Evolutionary conservation across 2,113 vertebrate genomes (phyloP).

Genomic region (Larimichthys polyactis): DNA sequence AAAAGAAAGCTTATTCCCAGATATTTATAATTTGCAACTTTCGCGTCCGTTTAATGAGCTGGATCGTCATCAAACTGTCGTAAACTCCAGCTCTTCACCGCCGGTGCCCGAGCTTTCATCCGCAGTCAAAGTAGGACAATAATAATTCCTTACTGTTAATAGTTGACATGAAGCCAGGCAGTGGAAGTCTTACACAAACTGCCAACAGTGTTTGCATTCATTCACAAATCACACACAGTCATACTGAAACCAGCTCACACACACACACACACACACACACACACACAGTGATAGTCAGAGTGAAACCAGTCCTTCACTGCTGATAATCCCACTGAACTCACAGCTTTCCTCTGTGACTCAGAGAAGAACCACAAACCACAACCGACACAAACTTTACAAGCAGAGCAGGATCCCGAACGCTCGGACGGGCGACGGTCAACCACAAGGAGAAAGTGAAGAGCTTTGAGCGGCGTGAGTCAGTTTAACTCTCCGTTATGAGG

Average conservation of each 20-base stretch:
- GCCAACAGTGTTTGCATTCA: neutral
- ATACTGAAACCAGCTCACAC: slow-evolving; percentile 37
- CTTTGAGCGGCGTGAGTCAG: neutral
- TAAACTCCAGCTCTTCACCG: too few relatives aligned
- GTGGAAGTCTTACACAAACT: neutral
- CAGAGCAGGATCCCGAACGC: neutral
- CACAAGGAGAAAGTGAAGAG: neutral
- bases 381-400: neutral
- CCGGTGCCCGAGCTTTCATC: slow-evolving; percentile 14
- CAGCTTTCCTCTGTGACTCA: neutral
- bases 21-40: too few relatives aligned
- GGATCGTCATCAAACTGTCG: neutral
- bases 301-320: slow-evolving; percentile 22
- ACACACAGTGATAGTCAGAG: neutral
- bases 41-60: too few relatives aligned
- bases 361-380: slow-evolving; percentile 17
- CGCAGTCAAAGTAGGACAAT: neutral
- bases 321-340: slow-evolving; percentile 2
- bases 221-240: slow-evolving; percentile 35
- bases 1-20: too few relatives aligned
- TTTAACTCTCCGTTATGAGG: neutral
- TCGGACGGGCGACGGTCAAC: neutral
- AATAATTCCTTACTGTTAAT: neutral
- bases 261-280: too few relatives aligned
- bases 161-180: neutral